Evolutionary conservation across 2,113 vertebrate species (phyloP).

Genomic region (Urocolius indicus): DNA sequence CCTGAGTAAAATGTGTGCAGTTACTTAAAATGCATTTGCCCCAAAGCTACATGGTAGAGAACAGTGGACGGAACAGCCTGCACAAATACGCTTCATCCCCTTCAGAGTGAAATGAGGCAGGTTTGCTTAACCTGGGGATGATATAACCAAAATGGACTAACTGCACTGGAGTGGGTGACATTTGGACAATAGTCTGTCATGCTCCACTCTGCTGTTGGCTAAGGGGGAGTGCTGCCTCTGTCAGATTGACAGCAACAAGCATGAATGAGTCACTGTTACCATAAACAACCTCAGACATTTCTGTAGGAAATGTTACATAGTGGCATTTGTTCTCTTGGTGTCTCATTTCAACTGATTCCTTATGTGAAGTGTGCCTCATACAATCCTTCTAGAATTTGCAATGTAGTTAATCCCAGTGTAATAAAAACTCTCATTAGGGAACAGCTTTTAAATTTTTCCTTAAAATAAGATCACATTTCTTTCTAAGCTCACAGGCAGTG

Average conservation of each 20-base stretch:
- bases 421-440: not conserved
- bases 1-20: not conserved
- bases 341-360: not conserved
- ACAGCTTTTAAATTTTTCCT: not conserved
- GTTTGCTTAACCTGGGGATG: not conserved
- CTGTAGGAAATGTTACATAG: not conserved
- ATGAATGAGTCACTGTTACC: rapidly evolving
- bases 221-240: not conserved
- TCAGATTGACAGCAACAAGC: not conserved
- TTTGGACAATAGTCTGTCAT: not conserved
- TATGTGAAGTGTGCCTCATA: not conserved
- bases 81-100: not conserved
- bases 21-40: not conserved
- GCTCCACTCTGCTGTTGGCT: not conserved
- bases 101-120: not conserved
- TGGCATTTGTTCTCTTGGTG: not conserved
- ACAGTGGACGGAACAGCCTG: not conserved
- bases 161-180: not conserved
- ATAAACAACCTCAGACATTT: not conserved
- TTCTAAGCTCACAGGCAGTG: not conserved
- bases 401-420: not conserved
- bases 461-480: not conserved
- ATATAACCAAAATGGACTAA: not conserved
- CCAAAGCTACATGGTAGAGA: not conserved
- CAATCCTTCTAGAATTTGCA: not conserved